Conservation (phyloP, 2,888 invertebrate genomes). For the Cataglyphis albicans region DNA sequence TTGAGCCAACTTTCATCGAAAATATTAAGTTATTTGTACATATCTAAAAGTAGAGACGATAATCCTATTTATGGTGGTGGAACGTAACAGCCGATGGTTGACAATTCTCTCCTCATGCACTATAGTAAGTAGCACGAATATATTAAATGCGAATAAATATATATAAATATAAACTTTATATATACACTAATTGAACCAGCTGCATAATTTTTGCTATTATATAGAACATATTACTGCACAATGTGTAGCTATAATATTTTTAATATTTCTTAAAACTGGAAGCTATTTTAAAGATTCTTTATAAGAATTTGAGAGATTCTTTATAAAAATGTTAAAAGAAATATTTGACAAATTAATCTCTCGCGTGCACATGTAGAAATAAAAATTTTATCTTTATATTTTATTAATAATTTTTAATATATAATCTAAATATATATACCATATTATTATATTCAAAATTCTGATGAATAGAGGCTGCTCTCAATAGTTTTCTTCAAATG, state of each 20-base stretch:
- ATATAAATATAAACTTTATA: neutral
- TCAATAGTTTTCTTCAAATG: neutral
- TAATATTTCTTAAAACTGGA: neutral
- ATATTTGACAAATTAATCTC: neutral
- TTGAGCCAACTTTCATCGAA: neutral
- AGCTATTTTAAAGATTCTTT: too few relatives aligned
- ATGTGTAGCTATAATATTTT: neutral
- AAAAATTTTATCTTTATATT: neutral
- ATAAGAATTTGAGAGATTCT: too few relatives aligned
- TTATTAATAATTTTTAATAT: neutral
- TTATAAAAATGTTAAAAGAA: neutral
- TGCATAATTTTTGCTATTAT: neutral
- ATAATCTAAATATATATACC: neutral
- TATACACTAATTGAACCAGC: neutral
- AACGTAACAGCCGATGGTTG: conserved; percentile 71
- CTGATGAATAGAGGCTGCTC: neutral
- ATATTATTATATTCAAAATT: neutral
- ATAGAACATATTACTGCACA: neutral
- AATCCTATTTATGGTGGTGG: conserved; percentile 71
- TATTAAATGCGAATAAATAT: neutral
- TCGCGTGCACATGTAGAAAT: too few relatives aligned
- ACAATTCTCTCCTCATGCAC: conserved; percentile 47
- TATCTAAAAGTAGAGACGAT: neutral
- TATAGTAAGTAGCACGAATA: conserved; percentile 55
- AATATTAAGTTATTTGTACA: conserved; percentile 13